Evolutionary conservation across 2,113 vertebrate genomes (phyloP).

Genomic region (Merops nubicus): DNA sequence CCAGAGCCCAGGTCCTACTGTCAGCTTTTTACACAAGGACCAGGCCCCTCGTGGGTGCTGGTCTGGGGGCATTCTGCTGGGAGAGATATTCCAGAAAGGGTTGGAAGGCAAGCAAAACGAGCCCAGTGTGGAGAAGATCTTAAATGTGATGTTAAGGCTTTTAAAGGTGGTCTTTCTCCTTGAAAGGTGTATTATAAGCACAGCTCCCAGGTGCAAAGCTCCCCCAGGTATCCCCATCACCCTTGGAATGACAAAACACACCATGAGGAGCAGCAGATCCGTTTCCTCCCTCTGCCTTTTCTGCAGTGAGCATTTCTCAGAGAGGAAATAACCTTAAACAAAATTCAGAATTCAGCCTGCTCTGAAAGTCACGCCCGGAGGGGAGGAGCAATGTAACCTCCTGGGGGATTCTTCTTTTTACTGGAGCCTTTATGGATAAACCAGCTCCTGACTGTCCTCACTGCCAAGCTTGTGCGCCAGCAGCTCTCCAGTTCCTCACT

Average conservation of each 20-base stretch:
- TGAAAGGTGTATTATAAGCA: not conserved
- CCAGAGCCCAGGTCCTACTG: not conserved
- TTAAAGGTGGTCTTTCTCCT: not conserved
- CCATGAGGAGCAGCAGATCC: not conserved
- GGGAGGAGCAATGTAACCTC: not conserved
- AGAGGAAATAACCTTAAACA: not conserved
- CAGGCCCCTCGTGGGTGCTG: not conserved
- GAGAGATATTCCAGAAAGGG: not conserved
- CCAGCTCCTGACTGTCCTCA: not conserved
- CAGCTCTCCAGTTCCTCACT: not conserved
- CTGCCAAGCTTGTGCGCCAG: not conserved
- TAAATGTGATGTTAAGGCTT: not conserved
- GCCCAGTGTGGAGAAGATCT: not conserved
- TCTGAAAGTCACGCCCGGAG: not conserved
- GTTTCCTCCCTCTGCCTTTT: not conserved
- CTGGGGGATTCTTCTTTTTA: not conserved
- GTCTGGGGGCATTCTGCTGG: rapidly evolving
- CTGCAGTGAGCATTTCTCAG: not conserved
- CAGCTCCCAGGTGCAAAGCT: not conserved
- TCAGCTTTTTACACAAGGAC: not conserved
- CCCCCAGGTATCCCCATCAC: not conserved
- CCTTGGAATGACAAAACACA: not conserved
- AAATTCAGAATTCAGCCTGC: not conserved
- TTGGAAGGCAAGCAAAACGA: not conserved
- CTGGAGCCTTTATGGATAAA: not conserved